Evolutionary conservation across 2,113 vertebrate genomes (phyloP).

Genomic region (Aspidoscelis tigris): DNA sequence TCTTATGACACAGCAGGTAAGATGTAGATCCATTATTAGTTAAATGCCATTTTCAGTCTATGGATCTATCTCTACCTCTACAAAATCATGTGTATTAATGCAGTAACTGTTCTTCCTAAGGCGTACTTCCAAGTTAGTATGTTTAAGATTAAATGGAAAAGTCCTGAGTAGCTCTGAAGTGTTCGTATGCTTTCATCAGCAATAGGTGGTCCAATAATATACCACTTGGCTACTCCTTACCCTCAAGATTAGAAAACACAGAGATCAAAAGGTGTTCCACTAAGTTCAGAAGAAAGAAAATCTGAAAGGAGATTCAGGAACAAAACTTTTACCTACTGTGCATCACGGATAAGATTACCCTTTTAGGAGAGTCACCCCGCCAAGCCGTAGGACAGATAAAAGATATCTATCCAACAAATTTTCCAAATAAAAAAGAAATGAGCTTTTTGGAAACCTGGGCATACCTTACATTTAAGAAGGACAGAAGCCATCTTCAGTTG

Average conservation of each 20-base stretch:
- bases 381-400: not conserved
- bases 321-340: not conserved
- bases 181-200: not conserved
- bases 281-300: conserved; percentile 5
- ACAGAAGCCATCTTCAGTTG: too few relatives aligned
- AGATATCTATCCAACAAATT: not conserved
- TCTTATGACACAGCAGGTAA: not conserved
- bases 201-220: not conserved
- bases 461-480: too few relatives aligned
- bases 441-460: not conserved
- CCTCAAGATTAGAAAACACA: not conserved
- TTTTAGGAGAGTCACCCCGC: not conserved
- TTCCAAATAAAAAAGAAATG: not conserved
- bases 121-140: not conserved
- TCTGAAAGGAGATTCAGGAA: not conserved
- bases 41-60: fast-evolving
- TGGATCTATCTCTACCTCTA: not conserved
- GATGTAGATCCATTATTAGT: not conserved
- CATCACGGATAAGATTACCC: not conserved
- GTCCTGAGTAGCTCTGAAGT: not conserved
- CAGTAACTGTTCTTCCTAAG: not conserved
- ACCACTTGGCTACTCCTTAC: not conserved
- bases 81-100: not conserved
- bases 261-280: not conserved
- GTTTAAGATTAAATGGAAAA: not conserved